phyloP scores from a whole-genome alignment of 2,888 invertebrate species.

The Noctua pronuba region DNA sequence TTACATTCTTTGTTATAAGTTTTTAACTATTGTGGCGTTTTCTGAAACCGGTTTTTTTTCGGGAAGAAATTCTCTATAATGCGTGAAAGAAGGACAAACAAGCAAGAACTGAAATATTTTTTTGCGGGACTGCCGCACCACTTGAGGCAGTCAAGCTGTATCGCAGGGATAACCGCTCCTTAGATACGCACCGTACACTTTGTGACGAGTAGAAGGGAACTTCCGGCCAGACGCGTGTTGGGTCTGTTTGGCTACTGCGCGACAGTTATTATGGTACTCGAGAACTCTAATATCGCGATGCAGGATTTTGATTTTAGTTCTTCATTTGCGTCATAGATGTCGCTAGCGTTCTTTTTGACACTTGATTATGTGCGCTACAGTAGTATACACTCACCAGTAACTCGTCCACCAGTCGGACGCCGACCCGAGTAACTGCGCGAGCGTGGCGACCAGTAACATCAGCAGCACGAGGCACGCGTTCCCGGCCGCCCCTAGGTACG shows the following conservation, averaged over 20 bases:
- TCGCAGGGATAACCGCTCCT: no score
- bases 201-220: no score
- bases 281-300: background rate
- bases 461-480: slow-evolving; percentile 90
- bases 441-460: slow-evolving; percentile 91
- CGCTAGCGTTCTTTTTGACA: background rate
- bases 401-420: slow-evolving; percentile 95
- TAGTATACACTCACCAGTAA: slow-evolving; percentile 90
- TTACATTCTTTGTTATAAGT: background rate
- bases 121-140: no score
- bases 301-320: background rate
- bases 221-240: no score
- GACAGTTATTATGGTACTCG: no score
- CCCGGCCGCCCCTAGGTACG: slow-evolving; percentile 94
- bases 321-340: background rate
- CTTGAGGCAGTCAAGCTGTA: background rate
- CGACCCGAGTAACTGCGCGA: slow-evolving; percentile 93
- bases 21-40: background rate
- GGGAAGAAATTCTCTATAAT: background rate
- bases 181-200: background rate
- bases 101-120: background rate
- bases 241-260: no score
- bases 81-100: background rate
- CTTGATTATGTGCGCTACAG: background rate
- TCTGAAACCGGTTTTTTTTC: background rate